Evolutionary conservation across 1,140 invertebrate species (phyloP).

Genomic region (Andrena cerasifolii): DNA sequence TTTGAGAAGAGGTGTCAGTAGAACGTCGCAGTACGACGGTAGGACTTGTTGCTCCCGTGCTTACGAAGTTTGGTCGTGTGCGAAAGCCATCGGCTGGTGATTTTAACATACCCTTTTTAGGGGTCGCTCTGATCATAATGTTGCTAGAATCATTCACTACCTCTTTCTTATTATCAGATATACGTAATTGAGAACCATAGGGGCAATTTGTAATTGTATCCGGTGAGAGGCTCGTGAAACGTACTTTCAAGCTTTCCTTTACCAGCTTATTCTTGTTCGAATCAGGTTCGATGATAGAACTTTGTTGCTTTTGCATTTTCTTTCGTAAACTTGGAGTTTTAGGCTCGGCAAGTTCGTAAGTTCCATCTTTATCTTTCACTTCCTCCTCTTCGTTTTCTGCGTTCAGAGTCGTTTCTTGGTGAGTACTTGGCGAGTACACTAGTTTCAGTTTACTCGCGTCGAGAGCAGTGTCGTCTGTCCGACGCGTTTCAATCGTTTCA

Average conservation of each 20-base stretch:
- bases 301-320: neutral
- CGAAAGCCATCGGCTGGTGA: fast-evolving
- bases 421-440: neutral
- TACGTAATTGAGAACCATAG: neutral
- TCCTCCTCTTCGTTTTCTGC: neutral
- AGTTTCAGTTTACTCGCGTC: slow-evolving; percentile 12
- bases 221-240: neutral
- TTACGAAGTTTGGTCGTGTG: neutral
- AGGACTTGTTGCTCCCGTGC: neutral
- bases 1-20: too few relatives aligned
- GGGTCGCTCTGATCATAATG: neutral
- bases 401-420: neutral
- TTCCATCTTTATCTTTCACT: slow-evolving; percentile 47
- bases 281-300: slow-evolving; percentile 3
- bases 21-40: too few relatives aligned
- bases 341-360: slow-evolving; percentile 70
- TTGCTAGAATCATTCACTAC: neutral
- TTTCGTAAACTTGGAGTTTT: slow-evolving; percentile 59
- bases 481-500: neutral
- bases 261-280: too few relatives aligned
- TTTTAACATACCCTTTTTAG: neutral
- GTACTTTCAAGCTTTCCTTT: neutral
- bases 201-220: neutral
- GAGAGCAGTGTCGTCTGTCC: slow-evolving; percentile 14
- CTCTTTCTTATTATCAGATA: neutral